Conservation (phyloP, 53 echinoderm and acorn worm genomes). For the Actinopyga echinites region DNA sequence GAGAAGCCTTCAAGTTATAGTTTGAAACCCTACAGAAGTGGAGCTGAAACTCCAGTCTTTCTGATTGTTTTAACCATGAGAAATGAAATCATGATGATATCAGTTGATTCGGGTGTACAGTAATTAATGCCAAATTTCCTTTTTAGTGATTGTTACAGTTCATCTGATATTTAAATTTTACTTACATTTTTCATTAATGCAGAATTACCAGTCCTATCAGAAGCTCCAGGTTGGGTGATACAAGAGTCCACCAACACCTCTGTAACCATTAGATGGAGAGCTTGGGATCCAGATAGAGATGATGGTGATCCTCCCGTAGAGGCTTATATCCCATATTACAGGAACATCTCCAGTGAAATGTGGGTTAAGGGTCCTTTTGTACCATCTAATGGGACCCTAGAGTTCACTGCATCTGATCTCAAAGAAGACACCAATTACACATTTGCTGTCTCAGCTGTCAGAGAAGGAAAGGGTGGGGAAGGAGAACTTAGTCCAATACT, state of each 20-base stretch:
- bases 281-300: slow-evolving; percentile 14
- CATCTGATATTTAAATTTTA: no score
- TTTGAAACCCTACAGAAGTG: no score
- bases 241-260: neutral
- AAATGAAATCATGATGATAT: no score
- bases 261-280: slow-evolving; percentile 20
- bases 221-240: neutral
- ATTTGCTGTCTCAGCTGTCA: slow-evolving; percentile 49
- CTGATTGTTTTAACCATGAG: no score
- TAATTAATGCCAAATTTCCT: no score
- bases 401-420: slow-evolving; percentile 21
- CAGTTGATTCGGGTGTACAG: no score
- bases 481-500: slow-evolving; percentile 41
- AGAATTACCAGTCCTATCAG: neutral
- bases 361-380: neutral
- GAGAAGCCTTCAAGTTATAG: no score
- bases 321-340: slow-evolving; percentile 16
- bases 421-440: slow-evolving; percentile 41
- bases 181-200: no score
- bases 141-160: no score
- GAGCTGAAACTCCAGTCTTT: no score
- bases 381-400: neutral
- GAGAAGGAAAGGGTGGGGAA: slow-evolving; percentile 57
- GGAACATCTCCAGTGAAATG: neutral
- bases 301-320: slow-evolving; percentile 34